Conservation (phyloP, 2,888 invertebrate species). For the Calameuta idolon region DNA sequence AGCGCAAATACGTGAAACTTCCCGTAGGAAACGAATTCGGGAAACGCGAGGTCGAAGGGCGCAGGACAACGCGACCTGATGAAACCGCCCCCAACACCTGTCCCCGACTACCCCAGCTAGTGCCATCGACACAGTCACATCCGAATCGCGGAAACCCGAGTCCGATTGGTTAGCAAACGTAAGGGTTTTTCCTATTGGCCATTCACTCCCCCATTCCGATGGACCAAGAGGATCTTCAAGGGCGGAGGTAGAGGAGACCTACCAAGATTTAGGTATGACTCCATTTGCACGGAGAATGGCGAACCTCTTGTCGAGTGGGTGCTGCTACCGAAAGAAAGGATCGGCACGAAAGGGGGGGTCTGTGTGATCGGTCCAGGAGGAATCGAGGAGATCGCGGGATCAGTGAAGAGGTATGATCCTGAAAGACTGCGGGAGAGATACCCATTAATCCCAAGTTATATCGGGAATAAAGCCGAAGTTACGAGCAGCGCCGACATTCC, state of each 20-base stretch:
- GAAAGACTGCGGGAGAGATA: conserved; percentile 25
- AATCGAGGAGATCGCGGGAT: conserved; percentile 5
- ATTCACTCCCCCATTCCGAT: not conserved
- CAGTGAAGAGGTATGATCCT: not conserved
- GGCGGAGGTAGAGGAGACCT: no score
- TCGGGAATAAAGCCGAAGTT: conserved; percentile 56
- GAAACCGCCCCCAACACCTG: conserved; percentile 26
- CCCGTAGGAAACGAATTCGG: conserved; percentile 44
- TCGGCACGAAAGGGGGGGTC: no score
- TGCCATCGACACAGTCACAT: conserved; percentile 46
- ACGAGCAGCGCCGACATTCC: conserved; percentile 47
- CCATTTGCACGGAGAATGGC: not conserved
- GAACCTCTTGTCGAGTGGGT: not conserved
- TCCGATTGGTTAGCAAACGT: conserved; percentile 49
- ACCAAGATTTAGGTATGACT: not conserved
- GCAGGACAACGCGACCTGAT: conserved; percentile 33
- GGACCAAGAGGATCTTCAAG: no score
- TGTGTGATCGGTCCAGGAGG: not conserved
- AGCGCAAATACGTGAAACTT: conserved; percentile 57
- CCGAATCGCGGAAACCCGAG: conserved; percentile 54
- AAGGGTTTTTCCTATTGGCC: conserved; percentile 26
- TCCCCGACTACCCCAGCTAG: conserved; percentile 15
- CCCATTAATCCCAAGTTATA: conserved; percentile 57
- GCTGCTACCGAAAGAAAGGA: not conserved
- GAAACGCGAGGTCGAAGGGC: conserved; percentile 43